These are phyloP conservation scores for Colius striatus DNA, from an alignment of 2,113 vertebrate species.

Conservation along the genomic window DNA sequence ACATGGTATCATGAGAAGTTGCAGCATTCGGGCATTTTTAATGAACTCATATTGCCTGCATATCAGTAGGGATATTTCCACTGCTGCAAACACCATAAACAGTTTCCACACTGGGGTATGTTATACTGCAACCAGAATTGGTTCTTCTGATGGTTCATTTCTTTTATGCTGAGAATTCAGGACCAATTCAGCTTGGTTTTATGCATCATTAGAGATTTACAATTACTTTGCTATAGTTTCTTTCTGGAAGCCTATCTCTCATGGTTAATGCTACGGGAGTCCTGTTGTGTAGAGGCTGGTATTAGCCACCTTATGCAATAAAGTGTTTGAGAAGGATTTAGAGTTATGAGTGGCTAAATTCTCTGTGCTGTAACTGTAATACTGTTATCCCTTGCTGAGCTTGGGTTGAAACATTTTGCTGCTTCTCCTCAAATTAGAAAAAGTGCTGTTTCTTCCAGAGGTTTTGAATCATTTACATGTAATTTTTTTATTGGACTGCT, in stretches of 20 bases:
- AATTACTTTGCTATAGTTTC: slow-evolving; percentile 75
- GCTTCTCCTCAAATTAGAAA: slow-evolving; percentile 26
- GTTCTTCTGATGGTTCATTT: slow-evolving; percentile 72
- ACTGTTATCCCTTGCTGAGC: slow-evolving; percentile 68
- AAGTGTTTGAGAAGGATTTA: slow-evolving; percentile 67
- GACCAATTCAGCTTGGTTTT: slow-evolving; percentile 68
- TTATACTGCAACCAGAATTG: slow-evolving; percentile 67
- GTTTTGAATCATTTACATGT: slow-evolving; percentile 25
- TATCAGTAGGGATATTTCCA: slow-evolving; percentile 68
- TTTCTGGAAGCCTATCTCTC: slow-evolving; percentile 65
- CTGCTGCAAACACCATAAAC: slow-evolving; percentile 59
- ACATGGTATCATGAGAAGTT: not conserved
- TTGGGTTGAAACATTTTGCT: not conserved
- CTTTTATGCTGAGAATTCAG: slow-evolving; percentile 69
- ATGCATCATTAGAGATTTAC: slow-evolving; percentile 77
- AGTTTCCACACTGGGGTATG: slow-evolving; percentile 55
- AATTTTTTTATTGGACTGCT: not conserved
- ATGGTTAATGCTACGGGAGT: slow-evolving; percentile 66
- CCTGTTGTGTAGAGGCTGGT: slow-evolving; percentile 64
- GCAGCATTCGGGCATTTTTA: not conserved
- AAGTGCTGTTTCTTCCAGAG: not conserved
- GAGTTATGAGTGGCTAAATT: slow-evolving; percentile 67
- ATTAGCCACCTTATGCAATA: slow-evolving; percentile 67
- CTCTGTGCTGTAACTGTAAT: slow-evolving; percentile 18
- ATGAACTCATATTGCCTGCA: slow-evolving; percentile 16